Evolutionary conservation across 2,113 vertebrate genomes (phyloP), one percentile per base, ranked within the genome.

Genomic region (Ivindomyrus marchei): DNA sequence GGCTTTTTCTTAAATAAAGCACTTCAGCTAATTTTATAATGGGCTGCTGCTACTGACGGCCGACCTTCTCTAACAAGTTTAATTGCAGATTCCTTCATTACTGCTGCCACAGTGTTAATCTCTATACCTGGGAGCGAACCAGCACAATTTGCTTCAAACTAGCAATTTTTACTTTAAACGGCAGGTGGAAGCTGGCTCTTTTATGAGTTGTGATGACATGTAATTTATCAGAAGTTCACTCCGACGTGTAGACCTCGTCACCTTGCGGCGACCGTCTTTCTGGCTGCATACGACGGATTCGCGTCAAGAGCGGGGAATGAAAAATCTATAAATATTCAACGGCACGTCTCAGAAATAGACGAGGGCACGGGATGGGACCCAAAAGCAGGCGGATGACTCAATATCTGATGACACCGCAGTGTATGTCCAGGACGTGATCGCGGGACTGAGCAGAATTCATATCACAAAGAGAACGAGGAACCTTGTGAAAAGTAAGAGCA

Each of bases 251-350:
- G 13, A 17, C 49, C n/a, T 27, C n/a, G n/a, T 39, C 74, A 46
- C 46, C 45, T 49, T 39, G 50, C 7, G 3, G 45, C 45, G 24
- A 27, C 15, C 50, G 4, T 21, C 47, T 87, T 53, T 47, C 50
- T 36, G 47, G 17, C 13, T 56, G 11, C 13, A 27, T 86, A 7
- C 19, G 4, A 80, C 6, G 24, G 45, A 86, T 27, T 13, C 19
- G 3, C 24, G 21, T 50, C 17, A 24, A 87, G 56, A 87, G 50
- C 27, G 13, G 31, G 50, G 27, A 87, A 56, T 27, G 50, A 27
- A 36, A 17, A 56, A 87, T 53, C 50, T 87, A 36, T 87, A 53
- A 87, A 87, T 87, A 87, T 56, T 53, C 85, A 87, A 87, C 31
- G 13, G 15, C 47, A 15, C 11, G 4, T 56, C 50, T 87, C 49